Evolutionary conservation across 2,797 vertebrate genomes (phyloP), one percentile per base, ranked within the genome.

Genomic region (Coluber constrictor): DNA sequence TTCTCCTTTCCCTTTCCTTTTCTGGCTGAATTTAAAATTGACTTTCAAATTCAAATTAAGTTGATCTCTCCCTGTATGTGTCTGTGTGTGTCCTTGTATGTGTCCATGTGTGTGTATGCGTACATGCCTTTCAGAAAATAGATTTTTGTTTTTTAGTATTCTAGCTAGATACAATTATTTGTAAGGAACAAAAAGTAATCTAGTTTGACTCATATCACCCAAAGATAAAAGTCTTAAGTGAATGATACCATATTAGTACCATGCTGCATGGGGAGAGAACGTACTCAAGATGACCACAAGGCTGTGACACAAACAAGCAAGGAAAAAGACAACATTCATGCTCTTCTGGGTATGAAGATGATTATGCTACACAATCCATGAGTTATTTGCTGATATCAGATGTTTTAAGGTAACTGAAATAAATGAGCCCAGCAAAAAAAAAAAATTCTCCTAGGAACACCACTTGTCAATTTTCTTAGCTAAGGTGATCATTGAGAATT

Each of bases 361-460:
- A 43, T 90, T 86, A n/a, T 51, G 32, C 79, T 87, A 13, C 43
- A 54, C 15, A 86, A 87, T 11, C 32, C 16, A 7, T 25, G 5
- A 47, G 54, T 57, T 66, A 87, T n/a, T 90, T 93, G 18, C 70
- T 79, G 70, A 79, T 10, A 43, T 43, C 16, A 93, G 55, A 87
- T 29, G 4, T 25, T 5, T 20, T 9, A 74, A 20, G 6, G 29
- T 86, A 66, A 93, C 70, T 43, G 5, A 89, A 32, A 89, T 55
- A 74, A 51, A 54, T 61, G 20, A 61, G 5, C 55, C 61, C 87
- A 57, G 27, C 15, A 15, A 43, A 15, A 37, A 83, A 47, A 56
- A 55, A 54, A 54, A 51, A 87, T 29, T 20, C 79, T 87, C 25
- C 25, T 83, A 56, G 51, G n/a, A 86, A 4, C 9, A 87, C 27